Base-by-base conservation (phyloP, 30 jellyfish, hydroid and myxozoan genomes). In the Aurelia coerulea region DNA sequence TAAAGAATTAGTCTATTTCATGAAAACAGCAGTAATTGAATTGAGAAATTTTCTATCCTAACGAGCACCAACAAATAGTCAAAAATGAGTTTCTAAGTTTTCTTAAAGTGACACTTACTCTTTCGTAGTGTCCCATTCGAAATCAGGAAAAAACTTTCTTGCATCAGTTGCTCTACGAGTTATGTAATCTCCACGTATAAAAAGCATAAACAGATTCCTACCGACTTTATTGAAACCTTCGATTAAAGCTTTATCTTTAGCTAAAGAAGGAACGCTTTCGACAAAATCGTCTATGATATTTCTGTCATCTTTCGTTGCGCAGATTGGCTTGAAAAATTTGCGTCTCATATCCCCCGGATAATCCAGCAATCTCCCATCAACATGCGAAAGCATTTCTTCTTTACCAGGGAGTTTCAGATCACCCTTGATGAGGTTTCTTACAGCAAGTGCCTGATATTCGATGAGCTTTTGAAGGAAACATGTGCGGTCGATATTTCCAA, bases 401-500 rank as follows among this genome's bases (percentile, higher is more conserved):
- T 79, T 79, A n/a, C 89, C 31, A 14, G 79, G 79, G 69, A 79
- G 89, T 41, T 62, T 64, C 53, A 79, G 8, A 5, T 62, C 64
- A 17, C 89, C 89, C 5, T 32, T 54, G 17, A 79, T 79, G 33
- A 29, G 19, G 51, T 16, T 3, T 60, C 51, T 66, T 0, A 79
- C 35, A 18, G 29, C 33, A 66, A 79, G 6, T 10, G 78, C 75
- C 34, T 79, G 89, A 34, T 9, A 39, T 66, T 79, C 89, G 69
- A 64, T 53, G 2, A 79, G 65, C 89, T 79, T 65, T 29, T 62
- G 79, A 46, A 62, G 46, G 64, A 62, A 64, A 66, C 79, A 62
- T 19, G 80, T 79, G 29, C 65, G 49, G 54, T 79, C 89, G 29
- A 79, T 50, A 46, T 79, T 79, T 41, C 89, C 89, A 52, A 64